Evolutionary conservation across 2,797 vertebrate genomes (phyloP), one percentile per base, ranked within the genome.

Genomic region (Notamacropus eugenii): DNA sequence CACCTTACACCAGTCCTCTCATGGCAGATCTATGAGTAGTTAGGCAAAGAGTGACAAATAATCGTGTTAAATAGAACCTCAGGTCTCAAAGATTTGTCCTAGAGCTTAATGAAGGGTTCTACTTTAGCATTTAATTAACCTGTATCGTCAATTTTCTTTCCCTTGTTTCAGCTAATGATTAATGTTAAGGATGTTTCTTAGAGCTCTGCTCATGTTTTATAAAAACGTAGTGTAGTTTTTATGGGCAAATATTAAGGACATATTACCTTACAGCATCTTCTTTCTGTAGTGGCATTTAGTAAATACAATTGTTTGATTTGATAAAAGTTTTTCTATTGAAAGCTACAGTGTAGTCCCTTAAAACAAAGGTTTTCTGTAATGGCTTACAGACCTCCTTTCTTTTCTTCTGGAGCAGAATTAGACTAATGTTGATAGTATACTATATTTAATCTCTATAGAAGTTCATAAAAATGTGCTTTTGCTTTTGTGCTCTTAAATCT

Each of bases 381-480:
- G 4, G 31, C 95, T 95, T 56, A 67, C 0, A 1, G 92, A 1
- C 94, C 97, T 96, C 40, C 1, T 8, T 3, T 57, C 0, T 27
- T 0, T 0, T 55, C 93, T 22, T 93, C 87, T 58, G 58, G 82
- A 67, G 62, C 93, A 90, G 91, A 90, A 58, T 95, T 90, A 40
- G 11, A 40, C 14, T 50, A 24, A 93, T n/a, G n/a, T 58, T 93
- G 6, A 54, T 52, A 27, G 90, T 94, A 87, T 93, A 0, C 10
- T 31, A 27, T 92, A 93, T 97, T 94, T 97, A 31, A 94, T 59
- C 95, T 94, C 90, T 31, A 56, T 96, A 92, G 55, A 93, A 96
- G 55, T 92, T 95, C 67, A 3, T 59, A 12, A 96, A 95, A 95
- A 90, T 93, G 29, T 46, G 90, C 90, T 92, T 95, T 95, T 87